Base-by-base conservation (phyloP, 1,140 invertebrate genomes). In the Eupristina koningsbergeri region DNA sequence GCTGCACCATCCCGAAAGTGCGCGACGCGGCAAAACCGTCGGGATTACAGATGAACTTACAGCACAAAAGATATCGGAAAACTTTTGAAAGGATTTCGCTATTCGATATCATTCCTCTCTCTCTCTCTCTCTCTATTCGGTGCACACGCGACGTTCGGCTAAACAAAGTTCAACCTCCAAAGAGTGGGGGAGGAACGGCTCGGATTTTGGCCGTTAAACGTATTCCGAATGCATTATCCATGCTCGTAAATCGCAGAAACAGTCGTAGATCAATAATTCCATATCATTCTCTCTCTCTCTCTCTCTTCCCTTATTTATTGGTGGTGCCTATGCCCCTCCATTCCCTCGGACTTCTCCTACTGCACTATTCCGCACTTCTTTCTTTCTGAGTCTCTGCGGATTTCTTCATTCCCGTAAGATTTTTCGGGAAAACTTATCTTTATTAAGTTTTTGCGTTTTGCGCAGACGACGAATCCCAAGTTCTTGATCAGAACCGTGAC, bases 241-340 rank as follows among this genome's bases (percentile, higher is more conserved):
- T 83, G 87, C 84, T 86, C 87, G 89, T 89, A 89, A 90, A 90
- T 90, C 86, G 85, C 83, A 64, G 80, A 85, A 88, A 88, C 87
- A 89, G 87, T 86, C 86, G 84, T 88, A 87, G 87, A 90, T 89
- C 89, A 89, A 90, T 89, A 90, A 90, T 89, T 90, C 86, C 88
- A 89, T 89, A 89, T 88, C 86, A 77, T 61, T 50, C 31, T 53
- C 11, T 17, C 79, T 73, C 64, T 79, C 36, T 0, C 17, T 50
- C 26, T 0, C 64, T 29, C 47, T 31, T 53, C 86, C 79, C 86
- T 86, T 87, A 87, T 87, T 84, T 84, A 86, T 83, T 84, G 77
- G 83, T 85, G 85, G 84, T 67, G 29, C 41, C 85, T 81, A 86
- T 86, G 85, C 86, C 87, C 86, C 88, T 88, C 87, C 88, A 83